phyloP scores from a whole-genome alignment of 2,113 vertebrate genomes.

The Suricata suricatta region DNA sequence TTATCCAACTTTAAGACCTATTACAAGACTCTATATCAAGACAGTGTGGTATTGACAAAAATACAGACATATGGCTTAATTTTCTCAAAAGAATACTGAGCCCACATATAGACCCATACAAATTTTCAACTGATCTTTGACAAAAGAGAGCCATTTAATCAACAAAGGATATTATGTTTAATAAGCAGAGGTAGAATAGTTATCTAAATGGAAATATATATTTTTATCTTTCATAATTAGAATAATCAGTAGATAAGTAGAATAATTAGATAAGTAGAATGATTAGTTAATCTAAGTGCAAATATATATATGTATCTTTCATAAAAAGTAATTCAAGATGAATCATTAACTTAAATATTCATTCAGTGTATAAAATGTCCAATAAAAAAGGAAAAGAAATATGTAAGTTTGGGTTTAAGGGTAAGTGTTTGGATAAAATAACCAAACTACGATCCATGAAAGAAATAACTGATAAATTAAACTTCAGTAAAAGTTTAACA shows the following conservation, averaged over 20 bases:
- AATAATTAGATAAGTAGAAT: not conserved
- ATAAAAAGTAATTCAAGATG: not conserved
- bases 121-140: not conserved
- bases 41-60: not conserved
- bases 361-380: not conserved
- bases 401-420: not conserved
- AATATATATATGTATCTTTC: not conserved
- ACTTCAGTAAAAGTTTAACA: not conserved
- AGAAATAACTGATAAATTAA: not conserved
- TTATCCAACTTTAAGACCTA: not conserved
- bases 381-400: not conserved
- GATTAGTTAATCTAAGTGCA: not conserved
- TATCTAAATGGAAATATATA: not conserved
- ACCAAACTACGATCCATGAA: not conserved
- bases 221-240: not conserved
- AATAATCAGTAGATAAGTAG: too few species aligned
- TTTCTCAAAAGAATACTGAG: not conserved
- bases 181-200: not conserved
- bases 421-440: not conserved
- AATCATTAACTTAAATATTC: not conserved
- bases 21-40: not conserved
- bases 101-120: not conserved
- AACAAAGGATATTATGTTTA: not conserved
- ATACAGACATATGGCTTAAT: not conserved
- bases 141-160: not conserved